These are phyloP conservation scores for Papilio demoleus DNA, from an alignment of 2,888 invertebrate genomes.

Conservation along the genomic window DNA sequence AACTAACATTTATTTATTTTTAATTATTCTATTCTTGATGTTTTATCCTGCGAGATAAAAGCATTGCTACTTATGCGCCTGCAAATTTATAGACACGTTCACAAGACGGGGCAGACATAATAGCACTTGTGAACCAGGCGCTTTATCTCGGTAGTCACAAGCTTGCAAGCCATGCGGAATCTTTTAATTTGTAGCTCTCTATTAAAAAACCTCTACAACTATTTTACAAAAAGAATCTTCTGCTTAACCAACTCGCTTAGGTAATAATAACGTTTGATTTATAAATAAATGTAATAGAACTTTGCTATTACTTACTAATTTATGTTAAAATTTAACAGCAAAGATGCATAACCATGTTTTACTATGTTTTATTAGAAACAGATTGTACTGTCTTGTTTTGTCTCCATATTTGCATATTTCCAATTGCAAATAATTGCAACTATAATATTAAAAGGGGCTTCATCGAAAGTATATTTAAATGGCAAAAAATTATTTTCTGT, in stretches of 20 bases:
- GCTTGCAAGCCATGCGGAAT: constrained; percentile 30
- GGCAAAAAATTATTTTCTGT: background rate
- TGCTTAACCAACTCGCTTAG: background rate
- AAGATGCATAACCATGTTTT: too few relatives aligned
- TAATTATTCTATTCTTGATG: constrained; percentile 18
- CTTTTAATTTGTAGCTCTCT: constrained; percentile 29
- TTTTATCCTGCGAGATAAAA: constrained; percentile 23
- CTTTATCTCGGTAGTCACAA: constrained; percentile 31
- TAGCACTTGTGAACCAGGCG: constrained; percentile 36
- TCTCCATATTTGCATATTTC: constrained; percentile 1
- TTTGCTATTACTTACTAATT: background rate
- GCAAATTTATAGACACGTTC: constrained; percentile 36
- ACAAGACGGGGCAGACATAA: constrained; percentile 34
- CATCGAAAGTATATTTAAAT: constrained; percentile 4
- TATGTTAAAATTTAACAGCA: background rate
- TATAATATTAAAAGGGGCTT: constrained; percentile 34
- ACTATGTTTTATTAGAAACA: background rate
- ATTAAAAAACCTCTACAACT: constrained; percentile 34
- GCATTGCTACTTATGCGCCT: constrained; percentile 37
- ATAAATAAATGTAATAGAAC: background rate
- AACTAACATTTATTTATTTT: background rate
- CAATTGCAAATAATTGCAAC: constrained; percentile 40
- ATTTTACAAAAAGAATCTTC: constrained; percentile 19
- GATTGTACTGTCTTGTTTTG: background rate
- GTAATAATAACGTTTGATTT: background rate